Conservation (phyloP, 2,888 invertebrate species). For the Morpho deidamia region DNA sequence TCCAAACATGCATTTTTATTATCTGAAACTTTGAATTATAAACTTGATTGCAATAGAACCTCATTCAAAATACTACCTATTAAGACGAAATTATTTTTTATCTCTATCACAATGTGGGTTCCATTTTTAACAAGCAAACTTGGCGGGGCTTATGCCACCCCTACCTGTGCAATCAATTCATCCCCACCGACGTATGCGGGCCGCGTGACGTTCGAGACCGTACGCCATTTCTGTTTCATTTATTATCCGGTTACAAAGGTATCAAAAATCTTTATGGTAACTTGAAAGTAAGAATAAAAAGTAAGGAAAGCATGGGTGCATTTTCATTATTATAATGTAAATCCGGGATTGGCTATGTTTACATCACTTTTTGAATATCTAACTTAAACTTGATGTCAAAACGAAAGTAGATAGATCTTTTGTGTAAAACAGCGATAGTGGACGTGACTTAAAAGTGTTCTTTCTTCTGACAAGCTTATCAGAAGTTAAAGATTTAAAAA, state of each 20-base stretch:
- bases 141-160: constrained; percentile 36
- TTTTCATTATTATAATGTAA: not conserved
- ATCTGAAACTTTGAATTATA: too few species aligned
- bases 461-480: too few species aligned
- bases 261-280: not conserved
- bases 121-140: constrained; percentile 47
- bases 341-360: too few species aligned
- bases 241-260: constrained; percentile 6
- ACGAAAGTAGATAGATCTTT: too few species aligned
- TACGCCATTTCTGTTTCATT: constrained; percentile 47
- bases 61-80: not conserved
- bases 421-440: too few species aligned
- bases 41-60: not conserved
- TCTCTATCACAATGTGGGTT: constrained; percentile 15
- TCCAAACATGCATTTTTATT: too few species aligned
- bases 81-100: constrained; percentile 10
- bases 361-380: too few species aligned
- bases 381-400: too few species aligned
- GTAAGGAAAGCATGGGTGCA: not conserved
- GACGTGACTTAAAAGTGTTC: too few species aligned
- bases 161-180: constrained; percentile 67
- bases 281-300: not conserved
- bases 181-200: constrained; percentile 52
- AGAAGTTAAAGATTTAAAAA: too few species aligned
- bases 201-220: constrained; percentile 42